Base-by-base conservation (phyloP, 2,888 invertebrate species). In the Drosophila hamatofila region DNA sequence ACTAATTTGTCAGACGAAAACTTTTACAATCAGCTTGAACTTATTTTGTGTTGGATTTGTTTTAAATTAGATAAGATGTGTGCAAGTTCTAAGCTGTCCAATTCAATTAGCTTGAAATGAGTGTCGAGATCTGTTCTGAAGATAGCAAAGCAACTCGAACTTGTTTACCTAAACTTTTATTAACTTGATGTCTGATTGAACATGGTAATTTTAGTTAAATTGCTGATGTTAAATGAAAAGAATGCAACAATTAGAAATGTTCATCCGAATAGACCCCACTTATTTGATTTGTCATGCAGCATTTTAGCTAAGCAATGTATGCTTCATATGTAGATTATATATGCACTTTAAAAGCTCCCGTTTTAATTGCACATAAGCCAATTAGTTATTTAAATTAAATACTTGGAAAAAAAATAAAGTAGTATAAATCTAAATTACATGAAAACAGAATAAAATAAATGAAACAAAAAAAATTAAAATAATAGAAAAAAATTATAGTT, bases 61-160 rank as follows among this genome's bases (percentile, higher is more conserved):
- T 68, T 68, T 25, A 60, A 72, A 58, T 41, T 44, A 60, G 55
- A 60, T 66, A 49, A 59, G 42, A 56, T 37, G 48, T 37, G 21
- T 30, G 41, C 49, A 33, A n/a, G 16, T 12, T 66, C n/a, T 9
- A 7, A n/a, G 23, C 27, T 23, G 16, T 12, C 35, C 37, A 68
- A 74, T 78, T 74, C 61, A 81, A 80, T 80, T 74, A 77, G 42
- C 33, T 14, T 55, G 58, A 71, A 57, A 54, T 35, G 33, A 44
- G n/a, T 30, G 21, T 27, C 14, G 7, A 37, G 23, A 35, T 4
- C 4, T 12, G 8, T 4, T 16, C 12, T 30, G 12, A 27, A 23
- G 14, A n/a, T 25, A 37, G 7, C 2, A 11, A 46, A 39, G 16
- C 42, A 25, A 14, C n/a, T 30, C 1, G 3, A 37, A n/a, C 27